Evolutionary conservation across 1,140 invertebrate genomes (phyloP).

Genomic region (Pristionchus pacificus): DNA sequence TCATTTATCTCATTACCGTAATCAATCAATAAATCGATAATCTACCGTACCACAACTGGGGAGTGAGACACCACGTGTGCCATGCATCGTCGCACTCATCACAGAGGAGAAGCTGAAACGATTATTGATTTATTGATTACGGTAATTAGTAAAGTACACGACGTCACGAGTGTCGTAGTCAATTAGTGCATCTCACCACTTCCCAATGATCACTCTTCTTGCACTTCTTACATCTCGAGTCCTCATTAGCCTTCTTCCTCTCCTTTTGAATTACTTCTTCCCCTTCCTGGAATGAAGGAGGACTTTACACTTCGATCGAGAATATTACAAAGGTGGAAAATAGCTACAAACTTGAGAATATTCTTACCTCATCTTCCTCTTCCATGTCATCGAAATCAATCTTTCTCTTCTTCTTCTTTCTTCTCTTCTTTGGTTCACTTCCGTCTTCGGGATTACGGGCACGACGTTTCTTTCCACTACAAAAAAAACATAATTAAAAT

Average conservation of each 20-base stretch:
- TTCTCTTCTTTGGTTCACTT: slow-evolving; percentile 8
- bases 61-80: slow-evolving; percentile 51
- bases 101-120: slow-evolving; percentile 79
- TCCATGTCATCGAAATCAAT: slow-evolving; percentile 23
- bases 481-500: slow-evolving; percentile 4
- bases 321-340: too few relatives aligned
- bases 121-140: slow-evolving; percentile 4
- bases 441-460: neutral
- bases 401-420: slow-evolving; percentile 43
- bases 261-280: slow-evolving; percentile 37
- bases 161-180: neutral
- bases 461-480: slow-evolving; percentile 19
- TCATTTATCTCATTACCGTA: too few relatives aligned
- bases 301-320: too few relatives aligned
- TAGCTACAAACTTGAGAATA: too few relatives aligned
- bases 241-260: slow-evolving; percentile 46
- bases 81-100: slow-evolving; percentile 55
- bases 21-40: neutral
- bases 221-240: slow-evolving; percentile 44
- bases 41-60: slow-evolving; percentile 37
- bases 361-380: slow-evolving; percentile 31
- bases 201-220: slow-evolving; percentile 45
- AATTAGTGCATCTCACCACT: slow-evolving; percentile 36
- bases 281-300: too few relatives aligned
- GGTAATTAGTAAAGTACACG: neutral